phyloP scores from a whole-genome alignment of 2,113 vertebrate genomes.

The Cynocephalus volans region DNA sequence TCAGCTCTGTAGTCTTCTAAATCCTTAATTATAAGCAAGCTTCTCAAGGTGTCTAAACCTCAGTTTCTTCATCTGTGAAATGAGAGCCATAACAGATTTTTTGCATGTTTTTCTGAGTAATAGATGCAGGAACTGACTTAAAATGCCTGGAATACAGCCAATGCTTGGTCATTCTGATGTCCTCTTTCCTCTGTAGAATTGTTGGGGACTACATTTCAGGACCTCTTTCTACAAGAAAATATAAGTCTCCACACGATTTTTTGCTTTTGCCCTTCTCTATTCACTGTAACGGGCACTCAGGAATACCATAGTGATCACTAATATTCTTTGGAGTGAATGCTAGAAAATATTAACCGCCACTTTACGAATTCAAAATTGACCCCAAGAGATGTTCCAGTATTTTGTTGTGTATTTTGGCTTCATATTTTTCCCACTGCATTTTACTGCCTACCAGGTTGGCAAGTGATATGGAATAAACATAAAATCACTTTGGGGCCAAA shows the following conservation, averaged over 20 bases:
- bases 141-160: background rate
- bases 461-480: conserved; percentile 55
- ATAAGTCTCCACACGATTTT: no score
- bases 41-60: background rate
- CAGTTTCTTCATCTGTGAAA: rapidly evolving
- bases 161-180: background rate
- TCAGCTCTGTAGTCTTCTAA: background rate
- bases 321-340: background rate
- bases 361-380: conserved; percentile 40
- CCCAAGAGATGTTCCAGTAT: background rate
- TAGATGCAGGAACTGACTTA: background rate
- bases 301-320: background rate
- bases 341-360: conserved; percentile 57
- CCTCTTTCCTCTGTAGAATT: background rate
- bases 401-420: conserved; percentile 70
- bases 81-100: background rate
- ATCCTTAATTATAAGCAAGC: background rate
- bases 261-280: background rate
- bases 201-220: background rate
- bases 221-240: background rate
- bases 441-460: conserved; percentile 61
- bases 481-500: conserved; percentile 60
- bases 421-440: conserved; percentile 12
- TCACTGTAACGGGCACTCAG: background rate
- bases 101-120: background rate